Evolutionary conservation across 2,888 invertebrate genomes (phyloP), one percentile per base, ranked within the genome.

Genomic region (Aelia acuminata): DNA sequence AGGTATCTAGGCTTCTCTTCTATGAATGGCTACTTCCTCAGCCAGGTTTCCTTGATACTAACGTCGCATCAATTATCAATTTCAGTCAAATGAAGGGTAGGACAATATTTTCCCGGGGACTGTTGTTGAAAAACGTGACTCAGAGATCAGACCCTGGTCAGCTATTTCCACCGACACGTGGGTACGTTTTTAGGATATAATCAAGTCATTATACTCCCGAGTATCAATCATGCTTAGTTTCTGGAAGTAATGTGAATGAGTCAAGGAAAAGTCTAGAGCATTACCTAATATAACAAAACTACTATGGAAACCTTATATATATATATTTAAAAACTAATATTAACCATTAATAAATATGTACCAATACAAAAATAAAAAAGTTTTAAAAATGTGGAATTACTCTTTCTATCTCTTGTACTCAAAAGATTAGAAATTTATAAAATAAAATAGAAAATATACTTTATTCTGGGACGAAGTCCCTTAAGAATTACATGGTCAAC

Each of bases 81-180:
- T 18, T 26, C 7, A 31, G 31, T 63, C 18, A 31, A 63, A 31
- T 18, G 31, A 63, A 63, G 63, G 63, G 18, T 63, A 26, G 31
- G 2, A 63, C 31, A 63, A 63, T 63, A 63, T 63, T 63, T 63
- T 63, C 63, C 63, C 31, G 31, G 31, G 63, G 31, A 31, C 63
- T 31, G 63, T 63, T 63, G 63, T 63, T 63, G 63, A 31, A 63
- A 63, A 63, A 63, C 31, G 63, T 63, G 63, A 63, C 63, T 63
- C 63, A 63, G 4, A 63, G 4, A 31, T 4, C 31, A 63, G 63
- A 10, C 63, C 63, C 20, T 26, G 31, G 63, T 63, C 63, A 31
- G 63, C 1, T 31, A 31, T 63, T 63, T 63, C 63, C 63, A 63
- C 63, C n/a, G 26, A 63, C 63, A 63, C 63, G 31, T 18, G 57